Base-by-base conservation (phyloP, 2,113 vertebrate genomes). In the Rhegmatorhina hoffmannsi region DNA sequence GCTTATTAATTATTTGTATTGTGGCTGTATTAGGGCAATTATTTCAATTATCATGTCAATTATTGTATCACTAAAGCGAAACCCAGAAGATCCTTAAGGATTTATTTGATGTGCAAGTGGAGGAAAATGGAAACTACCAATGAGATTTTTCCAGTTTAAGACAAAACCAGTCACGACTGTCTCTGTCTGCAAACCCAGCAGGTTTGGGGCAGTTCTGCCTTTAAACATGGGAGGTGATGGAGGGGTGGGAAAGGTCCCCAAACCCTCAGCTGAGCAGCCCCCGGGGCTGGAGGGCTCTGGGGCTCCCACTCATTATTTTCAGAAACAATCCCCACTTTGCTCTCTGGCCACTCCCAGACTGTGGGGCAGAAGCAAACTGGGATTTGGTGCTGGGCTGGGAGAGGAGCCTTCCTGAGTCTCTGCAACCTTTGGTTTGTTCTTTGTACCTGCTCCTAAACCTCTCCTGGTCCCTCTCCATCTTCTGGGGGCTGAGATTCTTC, bases 321-420 rank as follows among this genome's bases (percentile, higher is more conserved):
- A 4, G 2, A 7, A 75, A 34, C n/a, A 4, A 1, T 17, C 68
- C 72, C 19, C 19, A 1, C 24, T 79, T 76, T 2, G 0, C 53
- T 56, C 60, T 38, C 53, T 26, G 49, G 44, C 44, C 38, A 1
- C 23, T 73, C 23, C 1, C 2, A 29, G 13, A 40, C 43, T 1
- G 2, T 8, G 49, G 47, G 7, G 18, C 68, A 79, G 74, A 8
- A 69, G 62, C 1, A 63, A 63, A 31, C 11, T 9, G 63, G 17
- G 47, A 13, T 50, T 52, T 11, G 4, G 20, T 2, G 10, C 0
- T 20, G 20, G 10, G 2, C 68, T 47, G 47, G 13, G 13, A 72
- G 53, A 25, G 7, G 34, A 52, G 24, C 36, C 66, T 25, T 49
- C 69, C 91, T 68, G 86, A 21, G 13, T 67, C 77, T 24, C 4